Evolutionary conservation across 2,113 vertebrate species (phyloP).

Genomic region (Orcinus orca): DNA sequence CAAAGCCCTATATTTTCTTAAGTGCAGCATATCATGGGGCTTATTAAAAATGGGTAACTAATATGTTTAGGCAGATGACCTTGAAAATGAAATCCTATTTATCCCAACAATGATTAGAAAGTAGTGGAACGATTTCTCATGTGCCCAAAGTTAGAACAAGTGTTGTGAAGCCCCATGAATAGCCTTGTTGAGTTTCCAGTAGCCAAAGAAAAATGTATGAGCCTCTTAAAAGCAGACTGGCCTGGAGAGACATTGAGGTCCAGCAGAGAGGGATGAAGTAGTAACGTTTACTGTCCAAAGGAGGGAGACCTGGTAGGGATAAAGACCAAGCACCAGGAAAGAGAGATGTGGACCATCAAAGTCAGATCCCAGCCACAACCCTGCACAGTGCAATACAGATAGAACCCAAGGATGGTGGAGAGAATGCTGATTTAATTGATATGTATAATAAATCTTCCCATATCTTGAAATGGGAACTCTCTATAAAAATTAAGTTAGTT

Average conservation of each 20-base stretch:
- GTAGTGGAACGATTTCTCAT: neutral
- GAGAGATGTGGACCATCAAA: neutral
- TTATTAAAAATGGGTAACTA: neutral
- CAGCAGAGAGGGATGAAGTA: neutral
- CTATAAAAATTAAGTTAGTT: neutral
- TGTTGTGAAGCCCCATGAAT: neutral
- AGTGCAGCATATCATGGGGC: neutral
- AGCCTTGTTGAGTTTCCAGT: neutral
- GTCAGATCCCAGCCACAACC: neutral
- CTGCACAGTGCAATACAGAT: neutral
- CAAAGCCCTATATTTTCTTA: neutral
- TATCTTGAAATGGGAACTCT: neutral
- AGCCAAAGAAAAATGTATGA: neutral
- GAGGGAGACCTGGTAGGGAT: neutral
- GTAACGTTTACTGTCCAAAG: neutral
- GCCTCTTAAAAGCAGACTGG: neutral
- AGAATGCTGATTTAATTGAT: neutral
- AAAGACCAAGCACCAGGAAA: neutral
- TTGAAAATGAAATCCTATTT: neutral
- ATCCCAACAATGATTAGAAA: neutral
- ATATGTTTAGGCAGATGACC: neutral
- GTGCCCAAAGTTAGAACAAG: neutral
- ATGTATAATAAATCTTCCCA: neutral
- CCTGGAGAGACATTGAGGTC: neutral
- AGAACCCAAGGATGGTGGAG: neutral